A percentile compares a stretch with the other conserved stretches of the same genome.
Conservation (phyloP, 2,888 invertebrate genomes). For the Cantharis flavilabris region DNA sequence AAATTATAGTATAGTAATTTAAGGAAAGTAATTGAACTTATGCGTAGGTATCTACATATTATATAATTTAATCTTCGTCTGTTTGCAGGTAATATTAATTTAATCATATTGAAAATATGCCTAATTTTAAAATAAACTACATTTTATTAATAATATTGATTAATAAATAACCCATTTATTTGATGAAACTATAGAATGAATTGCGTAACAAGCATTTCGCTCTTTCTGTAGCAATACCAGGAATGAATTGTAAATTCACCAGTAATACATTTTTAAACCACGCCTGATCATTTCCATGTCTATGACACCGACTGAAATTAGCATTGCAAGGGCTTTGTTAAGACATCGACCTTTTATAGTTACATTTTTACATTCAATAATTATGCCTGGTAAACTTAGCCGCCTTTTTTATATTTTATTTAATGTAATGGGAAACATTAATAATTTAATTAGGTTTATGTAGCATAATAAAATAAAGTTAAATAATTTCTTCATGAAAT, state of each 20-base stretch:
- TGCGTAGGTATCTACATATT: too few species aligned
- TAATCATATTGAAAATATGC: background rate
- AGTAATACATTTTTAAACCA: slow-evolving; percentile 24
- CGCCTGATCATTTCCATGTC: slow-evolving; percentile 25
- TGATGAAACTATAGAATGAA: background rate
- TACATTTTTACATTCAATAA: slow-evolving; percentile 7
- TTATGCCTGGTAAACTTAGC: background rate
- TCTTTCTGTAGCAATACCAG: background rate
- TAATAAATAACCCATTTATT: background rate
- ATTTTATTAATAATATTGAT: background rate
- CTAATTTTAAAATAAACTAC: background rate
- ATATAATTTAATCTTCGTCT: too few species aligned
- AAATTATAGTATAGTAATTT: background rate
- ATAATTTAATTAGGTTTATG: too few species aligned
- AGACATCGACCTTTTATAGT: slow-evolving; percentile 17
- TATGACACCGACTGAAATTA: slow-evolving; percentile 22
- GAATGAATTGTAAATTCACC: slow-evolving; percentile 20
- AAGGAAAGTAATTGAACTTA: background rate
- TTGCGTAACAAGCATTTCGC: background rate
- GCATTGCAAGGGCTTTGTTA: slow-evolving; percentile 22
- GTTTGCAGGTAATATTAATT: background rate
- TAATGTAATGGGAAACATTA: too few species aligned
- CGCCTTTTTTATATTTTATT: background rate
- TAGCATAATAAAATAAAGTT: too few species aligned
- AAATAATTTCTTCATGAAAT: too few species aligned